Base-by-base conservation (phyloP, 2,797 vertebrate genomes). In the Xiphorhynchus erythropygius region DNA sequence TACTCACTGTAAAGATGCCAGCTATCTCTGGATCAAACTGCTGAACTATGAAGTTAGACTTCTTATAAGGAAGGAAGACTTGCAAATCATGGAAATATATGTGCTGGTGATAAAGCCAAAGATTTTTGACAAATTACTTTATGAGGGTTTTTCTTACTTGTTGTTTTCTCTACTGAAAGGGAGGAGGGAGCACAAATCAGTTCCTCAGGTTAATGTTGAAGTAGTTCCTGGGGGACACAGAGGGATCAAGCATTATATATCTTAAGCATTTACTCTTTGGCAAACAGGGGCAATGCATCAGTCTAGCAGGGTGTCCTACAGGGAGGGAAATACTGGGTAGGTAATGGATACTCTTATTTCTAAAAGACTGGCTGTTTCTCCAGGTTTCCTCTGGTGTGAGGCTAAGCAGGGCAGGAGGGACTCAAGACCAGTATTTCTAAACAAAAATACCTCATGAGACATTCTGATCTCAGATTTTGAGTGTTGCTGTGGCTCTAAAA, bases 1-100 rank as follows among this genome's bases (percentile, higher is more conserved):
- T 89, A 84, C 93, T 97, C 93, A 93, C 97, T 96, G 97, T 98
- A 97, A 96, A 98, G 96, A 97, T 98, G 98, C 97, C 98, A 98
- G 89, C 96, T 97, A 89, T 97, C 98, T 98, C 92, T 97, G 97
- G 96, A 97, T 97, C 97, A 97, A 84, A 96, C 97, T 97, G 97
- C 95, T 95, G 97, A 98, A 94, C 80, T 69, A 96, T 97, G 97
- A 98, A 98, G 97, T 93, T 96, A 98, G 97, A 95, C 96, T 97
- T 97, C 96, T 96, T 89, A 94, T 73, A 81, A 87, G 81, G 63
- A 94, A 85, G 93, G 96, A 96, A 9, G 49, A 74, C 95, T 95
- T 95, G 96, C 96, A 97, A 96, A 97, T 98, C 98, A 98, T 95
- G 90, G 96, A 55, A 97, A 96, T 97, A 97, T 97, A 97, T 97